Percentiles rank a stretch among this genome's conserved stretches.
Conservation (phyloP, 37 sponge, comb jelly and placozoan species). For the Eunapius fragilis region DNA sequence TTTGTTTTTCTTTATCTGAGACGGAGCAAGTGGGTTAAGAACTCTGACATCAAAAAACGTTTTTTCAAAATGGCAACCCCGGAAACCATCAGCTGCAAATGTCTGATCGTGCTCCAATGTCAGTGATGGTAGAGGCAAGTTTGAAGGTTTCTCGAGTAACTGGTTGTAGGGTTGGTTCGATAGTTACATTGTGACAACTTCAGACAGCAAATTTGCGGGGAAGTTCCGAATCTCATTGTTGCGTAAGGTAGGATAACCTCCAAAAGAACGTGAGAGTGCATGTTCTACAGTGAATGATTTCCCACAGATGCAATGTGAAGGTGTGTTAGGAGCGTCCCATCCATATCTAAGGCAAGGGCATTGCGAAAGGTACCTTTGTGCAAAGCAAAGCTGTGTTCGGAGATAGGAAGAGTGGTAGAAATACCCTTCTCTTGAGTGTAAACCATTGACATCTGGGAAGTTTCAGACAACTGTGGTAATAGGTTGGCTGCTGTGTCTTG, state of each 20-base stretch:
- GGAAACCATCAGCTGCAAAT: conserved; percentile 28
- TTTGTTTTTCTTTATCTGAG: conserved; percentile 17
- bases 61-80: conserved; percentile 44
- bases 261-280: conserved; percentile 37
- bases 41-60: conserved; percentile 34
- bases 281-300: conserved; percentile 33
- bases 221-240: conserved; percentile 39
- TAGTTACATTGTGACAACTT: conserved; percentile 36
- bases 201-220: conserved; percentile 26
- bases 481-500: too few relatives aligned
- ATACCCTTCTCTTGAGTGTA: too few relatives aligned
- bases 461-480: too few relatives aligned
- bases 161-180: conserved; percentile 42
- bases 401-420: conserved; percentile 6
- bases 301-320: neutral
- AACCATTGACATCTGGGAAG: too few relatives aligned
- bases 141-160: conserved; percentile 15
- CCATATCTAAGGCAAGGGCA: conserved; percentile 27
- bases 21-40: conserved; percentile 44
- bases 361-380: conserved; percentile 28
- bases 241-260: conserved; percentile 30
- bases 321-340: conserved; percentile 2
- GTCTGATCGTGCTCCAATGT: conserved; percentile 32
- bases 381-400: conserved; percentile 6
- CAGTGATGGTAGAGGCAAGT: conserved; percentile 1